phyloP scores from a whole-genome alignment of 1,140 invertebrate genomes.

The Pseudomyrmex pallidus region DNA sequence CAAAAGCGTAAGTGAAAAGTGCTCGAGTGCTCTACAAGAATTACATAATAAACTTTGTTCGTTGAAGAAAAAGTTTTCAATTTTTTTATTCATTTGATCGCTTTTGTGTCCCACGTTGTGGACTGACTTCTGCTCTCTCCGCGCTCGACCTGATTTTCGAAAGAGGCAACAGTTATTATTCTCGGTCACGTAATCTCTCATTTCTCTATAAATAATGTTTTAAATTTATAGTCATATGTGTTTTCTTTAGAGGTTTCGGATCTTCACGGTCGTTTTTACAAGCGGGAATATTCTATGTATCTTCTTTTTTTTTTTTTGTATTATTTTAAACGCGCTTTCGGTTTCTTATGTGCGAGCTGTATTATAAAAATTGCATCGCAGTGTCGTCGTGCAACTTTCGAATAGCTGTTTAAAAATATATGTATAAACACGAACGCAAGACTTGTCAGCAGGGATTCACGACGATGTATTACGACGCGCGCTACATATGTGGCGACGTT shows the following conservation, averaged over 20 bases:
- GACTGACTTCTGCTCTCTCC: not conserved
- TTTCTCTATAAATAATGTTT: conserved; percentile 19
- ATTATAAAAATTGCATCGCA: conserved; percentile 34
- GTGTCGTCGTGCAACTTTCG: not conserved
- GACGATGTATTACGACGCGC: conserved; percentile 3
- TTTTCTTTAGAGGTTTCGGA: too few species aligned
- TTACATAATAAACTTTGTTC: not conserved
- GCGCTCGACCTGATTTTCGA: not conserved
- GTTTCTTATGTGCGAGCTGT: conserved; percentile 8
- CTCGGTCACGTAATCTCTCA: not conserved
- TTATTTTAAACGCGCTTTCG: conserved; percentile 32
- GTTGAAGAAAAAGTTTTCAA: not conserved
- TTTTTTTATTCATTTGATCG: not conserved
- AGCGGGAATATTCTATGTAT: too few species aligned
- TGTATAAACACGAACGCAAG: not conserved
- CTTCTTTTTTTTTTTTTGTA: conserved; percentile 2
- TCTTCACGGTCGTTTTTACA: not conserved
- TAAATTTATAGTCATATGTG: not conserved
- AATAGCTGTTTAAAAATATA: conserved; percentile 35
- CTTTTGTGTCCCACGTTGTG: not conserved
- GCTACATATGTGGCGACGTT: not conserved
- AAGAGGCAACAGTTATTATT: not conserved
- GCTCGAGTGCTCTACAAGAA: not conserved
- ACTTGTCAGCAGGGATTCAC: conserved; percentile 41
- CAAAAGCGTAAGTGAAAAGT: not conserved